Percentiles rank a stretch among this genome's conserved stretches.
These are phyloP conservation scores for Panzeria rudis DNA, from an alignment of 2,888 invertebrate genomes.

Conservation along the genomic window DNA sequence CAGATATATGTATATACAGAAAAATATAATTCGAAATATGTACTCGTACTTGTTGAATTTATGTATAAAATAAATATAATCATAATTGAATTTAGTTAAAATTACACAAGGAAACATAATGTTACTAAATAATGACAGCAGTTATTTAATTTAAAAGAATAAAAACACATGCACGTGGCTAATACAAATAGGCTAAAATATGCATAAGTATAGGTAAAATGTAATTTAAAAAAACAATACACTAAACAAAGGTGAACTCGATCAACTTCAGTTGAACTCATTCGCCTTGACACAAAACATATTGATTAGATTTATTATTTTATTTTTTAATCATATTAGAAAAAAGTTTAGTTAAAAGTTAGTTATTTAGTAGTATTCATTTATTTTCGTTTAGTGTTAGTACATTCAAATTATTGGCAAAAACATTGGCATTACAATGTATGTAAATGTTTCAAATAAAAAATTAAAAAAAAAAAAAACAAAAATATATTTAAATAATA, in stretches of 20 bases:
- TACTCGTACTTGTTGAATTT: constrained; percentile 16
- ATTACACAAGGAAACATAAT: constrained; percentile 3
- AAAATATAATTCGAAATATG: constrained; percentile 27
- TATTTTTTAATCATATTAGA: constrained; percentile 30
- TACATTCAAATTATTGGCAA: constrained; percentile 77
- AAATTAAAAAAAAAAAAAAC: no score
- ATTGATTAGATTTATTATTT: constrained; percentile 29
- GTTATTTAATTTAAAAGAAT: constrained; percentile 15
- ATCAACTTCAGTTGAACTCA: neutral
- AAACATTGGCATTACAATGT: constrained; percentile 66
- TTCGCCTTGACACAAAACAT: constrained; percentile 43
- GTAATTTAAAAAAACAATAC: constrained; percentile 5
- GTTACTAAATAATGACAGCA: constrained; percentile 7
- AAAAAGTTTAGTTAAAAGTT: constrained; percentile 40
- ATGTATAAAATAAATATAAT: constrained; percentile 39
- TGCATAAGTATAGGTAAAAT: neutral
- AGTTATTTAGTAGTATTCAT: constrained; percentile 18
- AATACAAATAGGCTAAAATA: constrained; percentile 40
- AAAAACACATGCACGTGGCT: constrained; percentile 20
- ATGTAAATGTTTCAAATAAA: constrained; percentile 35
- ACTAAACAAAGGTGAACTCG: neutral
- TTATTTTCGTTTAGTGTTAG: constrained; percentile 63
- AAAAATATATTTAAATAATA: neutral
- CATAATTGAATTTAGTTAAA: constrained; percentile 54
- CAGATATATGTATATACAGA: constrained; percentile 63